Evolutionary conservation across 2,113 vertebrate species (phyloP).

Genomic region (Fulmarus glacialis): DNA sequence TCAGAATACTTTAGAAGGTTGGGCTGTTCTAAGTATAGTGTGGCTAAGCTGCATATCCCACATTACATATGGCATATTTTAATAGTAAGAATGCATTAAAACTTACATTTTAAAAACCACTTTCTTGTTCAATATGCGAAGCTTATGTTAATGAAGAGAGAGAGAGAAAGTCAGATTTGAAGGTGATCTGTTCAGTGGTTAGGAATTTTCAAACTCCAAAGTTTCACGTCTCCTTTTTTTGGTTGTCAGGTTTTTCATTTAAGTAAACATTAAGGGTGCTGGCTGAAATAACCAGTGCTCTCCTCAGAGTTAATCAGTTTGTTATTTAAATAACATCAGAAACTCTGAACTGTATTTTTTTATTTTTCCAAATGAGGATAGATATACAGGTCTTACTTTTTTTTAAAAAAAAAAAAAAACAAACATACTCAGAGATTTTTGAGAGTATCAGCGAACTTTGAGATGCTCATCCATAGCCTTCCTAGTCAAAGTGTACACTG

Average conservation of each 20-base stretch:
- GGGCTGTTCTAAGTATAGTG: neutral
- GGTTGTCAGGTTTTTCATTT: neutral
- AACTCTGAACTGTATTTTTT: neutral
- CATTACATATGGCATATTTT: slow-evolving; percentile 28
- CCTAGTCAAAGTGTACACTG: neutral
- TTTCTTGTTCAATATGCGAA: neutral
- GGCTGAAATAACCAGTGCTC: neutral
- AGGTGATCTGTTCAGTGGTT: neutral
- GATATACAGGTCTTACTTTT: neutral
- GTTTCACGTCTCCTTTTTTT: neutral
- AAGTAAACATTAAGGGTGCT: neutral
- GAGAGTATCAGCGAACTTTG: neutral
- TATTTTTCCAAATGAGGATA: neutral
- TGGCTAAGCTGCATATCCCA: neutral
- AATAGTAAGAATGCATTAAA: neutral
- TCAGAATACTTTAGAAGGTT: slow-evolving; percentile 16
- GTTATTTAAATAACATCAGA: neutral
- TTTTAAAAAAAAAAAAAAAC: neutral
- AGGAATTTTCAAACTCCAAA: neutral
- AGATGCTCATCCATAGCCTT: neutral
- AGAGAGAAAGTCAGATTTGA: neutral
- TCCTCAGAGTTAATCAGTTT: neutral
- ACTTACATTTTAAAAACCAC: neutral
- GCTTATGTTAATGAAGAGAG: neutral
- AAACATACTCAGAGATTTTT: neutral